Conservation (phyloP, 2,888 invertebrate genomes). For the Bellardia bayeri region DNA sequence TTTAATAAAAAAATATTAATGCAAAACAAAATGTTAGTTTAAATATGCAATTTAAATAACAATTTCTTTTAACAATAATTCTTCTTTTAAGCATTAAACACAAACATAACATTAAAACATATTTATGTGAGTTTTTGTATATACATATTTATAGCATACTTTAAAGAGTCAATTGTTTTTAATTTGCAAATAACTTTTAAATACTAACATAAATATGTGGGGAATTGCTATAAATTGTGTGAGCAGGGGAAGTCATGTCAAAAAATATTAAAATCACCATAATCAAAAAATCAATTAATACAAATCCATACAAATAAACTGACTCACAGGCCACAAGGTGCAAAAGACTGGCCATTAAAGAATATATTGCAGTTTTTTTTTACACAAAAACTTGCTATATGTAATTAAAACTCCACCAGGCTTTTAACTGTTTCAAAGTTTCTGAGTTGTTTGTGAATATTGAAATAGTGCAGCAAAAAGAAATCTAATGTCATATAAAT, state of each 20-base stretch:
- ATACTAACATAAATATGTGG: neutral
- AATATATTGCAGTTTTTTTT: neutral
- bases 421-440: slow-evolving; percentile 40
- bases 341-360: neutral
- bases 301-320: slow-evolving; percentile 9
- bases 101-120: no score
- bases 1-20: neutral
- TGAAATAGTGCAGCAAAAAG: neutral
- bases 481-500: slow-evolving; percentile 8
- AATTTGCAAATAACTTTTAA: neutral
- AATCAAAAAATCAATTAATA: slow-evolving; percentile 62
- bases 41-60: no score
- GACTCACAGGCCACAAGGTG: neutral
- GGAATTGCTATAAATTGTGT: slow-evolving; percentile 8
- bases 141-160: no score
- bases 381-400: neutral
- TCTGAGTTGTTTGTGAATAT: slow-evolving; percentile 1
- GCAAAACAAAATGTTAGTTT: no score
- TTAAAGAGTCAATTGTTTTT: no score
- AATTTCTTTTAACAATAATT: no score
- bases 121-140: no score
- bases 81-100: no score
- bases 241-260: slow-evolving; percentile 26
- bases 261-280: slow-evolving; percentile 49
- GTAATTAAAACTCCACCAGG: slow-evolving; percentile 67